Evolutionary conservation across 2,797 vertebrate genomes (phyloP), one percentile per base, ranked within the genome.

Genomic region (Dallia pectoralis): DNA sequence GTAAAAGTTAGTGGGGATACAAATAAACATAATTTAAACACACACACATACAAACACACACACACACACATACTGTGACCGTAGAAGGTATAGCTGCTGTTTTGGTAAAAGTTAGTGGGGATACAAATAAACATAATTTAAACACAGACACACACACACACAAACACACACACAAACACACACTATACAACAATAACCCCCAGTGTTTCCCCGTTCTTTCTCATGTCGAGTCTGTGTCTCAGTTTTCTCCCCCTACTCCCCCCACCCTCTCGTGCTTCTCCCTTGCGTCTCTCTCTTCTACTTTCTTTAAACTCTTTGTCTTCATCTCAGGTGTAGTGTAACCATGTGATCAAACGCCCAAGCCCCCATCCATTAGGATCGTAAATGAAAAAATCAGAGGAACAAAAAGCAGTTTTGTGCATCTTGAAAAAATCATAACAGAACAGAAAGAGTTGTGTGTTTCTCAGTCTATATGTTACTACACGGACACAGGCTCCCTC

Each of bases 401-500:
- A 93, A 93, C 91, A 94, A 93, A 94, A 94, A 93, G 92, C 91
- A 93, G 91, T 94, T 93, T 89, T 94, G 93, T 93, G 87, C 89
- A 90, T 93, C 89, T 93, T 91, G 89, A 92, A 93, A 92, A 92
- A 90, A 83, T 93, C 88, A 92, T 91, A 92, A 91, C 88, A 92
- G 91, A 92, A 56, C 22, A 56, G 91, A 91, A 88, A 91, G 90
- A 92, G 91, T 90, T 90, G 91, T 89, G 87, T 91, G 89, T 91
- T 90, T 92, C 87, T 89, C 86, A 83, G 87, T 27, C 86, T 89
- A 44, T 89, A 90, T 90, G 91, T 89, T 89, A 84, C 86, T 89
- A 89, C 91, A 89, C 81, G 87, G 87, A 88, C 90, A 80, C 77
- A 88, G 81, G 59, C n/a, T 82, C 88, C n/a, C n/a, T 81, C 36